Conservation (phyloP, 2,113 vertebrate species). For the Burhinus bistriatus region DNA sequence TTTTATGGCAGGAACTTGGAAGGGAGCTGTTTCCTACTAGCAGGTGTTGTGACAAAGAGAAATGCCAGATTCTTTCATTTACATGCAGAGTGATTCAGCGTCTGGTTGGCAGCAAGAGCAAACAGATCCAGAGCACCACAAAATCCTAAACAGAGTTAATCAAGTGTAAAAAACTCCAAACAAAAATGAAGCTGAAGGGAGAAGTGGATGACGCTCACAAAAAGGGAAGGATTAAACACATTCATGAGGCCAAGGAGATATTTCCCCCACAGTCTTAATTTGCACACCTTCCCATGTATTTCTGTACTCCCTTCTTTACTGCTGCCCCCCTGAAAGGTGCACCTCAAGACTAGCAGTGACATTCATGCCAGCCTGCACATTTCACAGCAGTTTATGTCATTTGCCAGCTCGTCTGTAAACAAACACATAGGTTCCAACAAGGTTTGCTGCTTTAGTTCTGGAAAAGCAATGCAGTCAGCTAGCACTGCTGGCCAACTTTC, state of each 20-base stretch:
- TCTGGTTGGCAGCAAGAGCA: neutral
- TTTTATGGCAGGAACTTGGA: neutral
- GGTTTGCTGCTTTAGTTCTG: neutral
- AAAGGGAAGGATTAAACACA: neutral
- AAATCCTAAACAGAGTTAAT: neutral
- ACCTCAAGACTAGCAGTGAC: neutral
- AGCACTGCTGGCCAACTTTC: neutral
- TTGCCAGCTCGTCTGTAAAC: neutral
- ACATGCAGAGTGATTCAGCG: neutral
- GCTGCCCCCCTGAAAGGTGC: neutral
- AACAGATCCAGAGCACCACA: neutral
- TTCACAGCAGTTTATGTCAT: neutral
- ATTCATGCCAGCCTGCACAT: neutral
- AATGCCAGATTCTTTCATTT: neutral
- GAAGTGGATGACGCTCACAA: neutral
- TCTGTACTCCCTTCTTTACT: neutral
- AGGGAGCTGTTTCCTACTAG: neutral
- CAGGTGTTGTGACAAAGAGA: conserved; percentile 28
- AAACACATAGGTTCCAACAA: neutral
- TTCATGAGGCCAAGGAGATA: neutral
- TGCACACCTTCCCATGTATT: neutral
- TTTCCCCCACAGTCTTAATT: neutral
- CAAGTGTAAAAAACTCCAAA: neutral
- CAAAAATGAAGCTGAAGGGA: neutral
- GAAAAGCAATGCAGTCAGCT: neutral